Evolutionary conservation across 1,140 invertebrate species (phyloP).

Genomic region (Drosophila ficusphila): DNA sequence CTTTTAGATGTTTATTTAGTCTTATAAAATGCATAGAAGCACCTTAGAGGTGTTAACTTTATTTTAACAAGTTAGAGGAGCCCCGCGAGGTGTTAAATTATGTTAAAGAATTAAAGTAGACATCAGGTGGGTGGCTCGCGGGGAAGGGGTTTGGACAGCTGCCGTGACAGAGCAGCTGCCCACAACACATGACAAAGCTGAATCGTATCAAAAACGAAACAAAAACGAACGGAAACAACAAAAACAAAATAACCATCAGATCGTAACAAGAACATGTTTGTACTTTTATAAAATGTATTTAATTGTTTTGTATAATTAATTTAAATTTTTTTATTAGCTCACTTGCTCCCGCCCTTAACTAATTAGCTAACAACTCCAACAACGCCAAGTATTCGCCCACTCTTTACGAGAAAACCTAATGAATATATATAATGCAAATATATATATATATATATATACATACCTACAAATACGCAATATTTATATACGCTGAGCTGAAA

Average conservation of each 20-base stretch:
- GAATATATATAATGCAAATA: constrained; percentile 23
- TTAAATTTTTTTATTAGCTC: constrained; percentile 65
- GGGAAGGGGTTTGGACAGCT: constrained; percentile 19
- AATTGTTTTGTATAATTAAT: constrained; percentile 66
- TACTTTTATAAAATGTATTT: constrained; percentile 75
- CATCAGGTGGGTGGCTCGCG: neutral
- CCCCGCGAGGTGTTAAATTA: neutral
- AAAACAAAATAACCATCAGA: constrained; percentile 27
- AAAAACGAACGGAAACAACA: constrained; percentile 18
- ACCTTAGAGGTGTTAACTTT: neutral
- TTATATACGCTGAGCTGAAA: constrained; percentile 68
- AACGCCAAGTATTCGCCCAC: constrained; percentile 51
- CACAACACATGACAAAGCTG: constrained; percentile 45
- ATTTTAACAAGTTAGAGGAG: neutral
- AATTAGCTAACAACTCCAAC: constrained; percentile 47
- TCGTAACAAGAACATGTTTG: constrained; percentile 53
- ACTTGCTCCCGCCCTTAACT: constrained; percentile 52
- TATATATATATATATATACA: constrained; percentile 36
- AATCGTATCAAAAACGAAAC: constrained; percentile 29
- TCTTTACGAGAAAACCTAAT: constrained; percentile 39
- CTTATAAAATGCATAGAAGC: neutral
- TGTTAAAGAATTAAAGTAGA: constrained; percentile 1
- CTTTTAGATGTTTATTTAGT: neutral
- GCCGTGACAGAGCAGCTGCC: constrained; percentile 62
- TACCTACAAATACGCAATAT: constrained; percentile 51